Evolutionary conservation across 2,113 vertebrate genomes (phyloP), one percentile per base, ranked within the genome.

Genomic region (Pao palembangensis): DNA sequence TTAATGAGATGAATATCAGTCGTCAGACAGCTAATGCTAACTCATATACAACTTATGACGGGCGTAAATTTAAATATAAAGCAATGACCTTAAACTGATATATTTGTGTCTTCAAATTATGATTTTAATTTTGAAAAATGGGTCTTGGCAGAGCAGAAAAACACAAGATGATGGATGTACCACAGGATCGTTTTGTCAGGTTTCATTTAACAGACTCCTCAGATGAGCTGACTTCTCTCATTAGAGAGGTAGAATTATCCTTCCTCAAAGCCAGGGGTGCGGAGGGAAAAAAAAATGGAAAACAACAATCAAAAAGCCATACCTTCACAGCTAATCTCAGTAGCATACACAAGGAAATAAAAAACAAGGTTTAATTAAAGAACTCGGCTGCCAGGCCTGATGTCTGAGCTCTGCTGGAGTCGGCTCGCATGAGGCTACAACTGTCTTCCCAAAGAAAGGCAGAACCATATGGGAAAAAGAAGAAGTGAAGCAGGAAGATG

Each of bases 361-460:
- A 78, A 76, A 74, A 67, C 69, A 68, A 82, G 78, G 75, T 87
- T 86, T 85, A 86, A 88, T 87, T 83, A 87, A 85, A 77, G 79
- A 84, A 78, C 55, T 25, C 23, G 23, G 23, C 23, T n/a, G 5
- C 23, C 23, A 5, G 23, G 23, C 23, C 23, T 60, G 64, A 50
- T 63, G 62, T 85, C 75, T 87, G 84, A 84, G 69, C 75, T 70
- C 28, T 57, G 69, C 50, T 58, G 47, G 73, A 76, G 68, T 65
- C 61, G 67, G 61, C 63, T 57, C 28, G 51, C 69, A 73, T 55
- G 67, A 73, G 58, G 75, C 65, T 73, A 67, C 48, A 25, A 71
- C 51, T 10, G 58, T 44, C 28, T 62, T 5, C 19, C 55, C 65
- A 67, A 5, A 62, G 84, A 71, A 73, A 67, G 59, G 58, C 67